phyloP scores from a whole-genome alignment of 92 coral and sea anemone genomes.

The Epizoanthus rinbou region DNA sequence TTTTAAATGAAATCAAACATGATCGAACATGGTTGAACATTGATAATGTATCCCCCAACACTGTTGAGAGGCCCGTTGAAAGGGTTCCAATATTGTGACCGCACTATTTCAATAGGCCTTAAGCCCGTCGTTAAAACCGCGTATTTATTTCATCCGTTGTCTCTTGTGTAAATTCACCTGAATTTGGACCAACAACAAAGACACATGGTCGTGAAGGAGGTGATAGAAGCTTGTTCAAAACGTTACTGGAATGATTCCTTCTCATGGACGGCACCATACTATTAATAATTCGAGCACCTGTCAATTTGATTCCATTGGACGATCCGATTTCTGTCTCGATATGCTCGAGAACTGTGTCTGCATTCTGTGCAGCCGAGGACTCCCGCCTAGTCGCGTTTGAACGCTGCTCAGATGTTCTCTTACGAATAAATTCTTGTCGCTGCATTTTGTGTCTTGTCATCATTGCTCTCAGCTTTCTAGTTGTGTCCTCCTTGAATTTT shows the following conservation, averaged over 20 bases:
- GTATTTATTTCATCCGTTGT: constrained; percentile 13
- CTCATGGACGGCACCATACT: background rate
- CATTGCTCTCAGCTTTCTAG: background rate
- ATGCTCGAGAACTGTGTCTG: background rate
- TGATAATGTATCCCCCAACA: too few relatives aligned
- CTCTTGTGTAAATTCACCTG: constrained; percentile 14
- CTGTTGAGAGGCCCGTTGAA: too few relatives aligned
- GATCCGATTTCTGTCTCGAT: constrained; percentile 24
- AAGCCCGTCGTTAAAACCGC: constrained; percentile 7
- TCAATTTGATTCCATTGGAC: constrained; percentile 16
- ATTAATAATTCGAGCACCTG: background rate
- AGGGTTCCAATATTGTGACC: too few relatives aligned
- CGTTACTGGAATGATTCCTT: background rate
- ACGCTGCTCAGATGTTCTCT: background rate
- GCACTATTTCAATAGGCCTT: background rate
- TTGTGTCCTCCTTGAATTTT: constrained; percentile 12
- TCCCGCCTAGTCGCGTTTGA: background rate
- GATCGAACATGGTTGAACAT: too few relatives aligned
- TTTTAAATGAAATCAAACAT: too few relatives aligned
- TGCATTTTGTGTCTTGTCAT: background rate
- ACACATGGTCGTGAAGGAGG: constrained; percentile 40
- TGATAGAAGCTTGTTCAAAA: constrained; percentile 9
- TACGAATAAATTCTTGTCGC: constrained; percentile 14
- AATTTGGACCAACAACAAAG: constrained; percentile 15
- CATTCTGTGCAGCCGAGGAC: background rate